Base-by-base conservation (phyloP, 1,140 invertebrate species). In the Drosophila parabipectinata region DNA sequence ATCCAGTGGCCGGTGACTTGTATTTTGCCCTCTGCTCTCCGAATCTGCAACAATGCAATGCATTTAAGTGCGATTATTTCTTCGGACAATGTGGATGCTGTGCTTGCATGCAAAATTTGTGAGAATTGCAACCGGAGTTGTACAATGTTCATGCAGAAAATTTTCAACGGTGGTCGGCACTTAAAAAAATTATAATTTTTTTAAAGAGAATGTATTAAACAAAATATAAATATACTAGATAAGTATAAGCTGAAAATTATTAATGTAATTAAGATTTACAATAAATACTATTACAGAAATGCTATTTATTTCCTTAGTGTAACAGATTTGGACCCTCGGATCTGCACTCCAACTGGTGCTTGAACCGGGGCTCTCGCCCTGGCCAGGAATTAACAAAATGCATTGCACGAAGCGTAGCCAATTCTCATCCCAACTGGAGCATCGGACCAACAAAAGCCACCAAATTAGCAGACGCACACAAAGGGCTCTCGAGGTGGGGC, bases 381-480 rank as follows among this genome's bases (percentile, higher is more conserved):
- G 32, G 50, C 51, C 51, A 75, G 72, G 57, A 66, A 53, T 75
- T 56, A 76, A 57, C 58, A 67, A 75, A 74, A 75, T 75, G 72
- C 44, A 68, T 32, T 68, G 54, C 50, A 77, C 51, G 66, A 39
- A 57, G 48, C 64, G 9, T 44, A 51, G 53, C 61, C 30, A 67
- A 52, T 39, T 48, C 60, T 48, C 53, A 58, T 28, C 14, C 51
- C 39, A 68, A 18, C 9, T 12, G 32, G 39, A 54, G 44, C 72
- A 77, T 37, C 28, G 56, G 41, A 41, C 59, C 79, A 88, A 76
- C 83, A 88, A 82, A 83, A 72, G 79, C 83, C 79, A 66, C 72
- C 83, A 87, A 88, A 83, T 88, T 88, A 88, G 82, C 82, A 78
- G 83, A 60, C 51, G 69, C 59, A 83, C 78, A 82, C 58, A 87